Conservation (phyloP, 2,113 vertebrate species). For the Hippolais icterina region DNA sequence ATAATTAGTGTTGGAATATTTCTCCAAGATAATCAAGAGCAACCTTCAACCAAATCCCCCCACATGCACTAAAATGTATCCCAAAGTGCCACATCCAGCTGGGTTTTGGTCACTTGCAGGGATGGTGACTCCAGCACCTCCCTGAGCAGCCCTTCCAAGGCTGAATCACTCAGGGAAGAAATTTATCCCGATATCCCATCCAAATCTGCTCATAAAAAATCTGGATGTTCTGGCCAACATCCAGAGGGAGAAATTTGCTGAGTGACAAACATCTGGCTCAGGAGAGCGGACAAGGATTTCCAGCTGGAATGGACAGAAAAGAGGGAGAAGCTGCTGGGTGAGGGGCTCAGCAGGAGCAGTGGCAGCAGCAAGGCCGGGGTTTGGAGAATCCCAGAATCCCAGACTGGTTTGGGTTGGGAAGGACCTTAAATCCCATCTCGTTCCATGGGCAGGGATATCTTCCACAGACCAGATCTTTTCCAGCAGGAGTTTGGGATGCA, state of each 20-base stretch:
- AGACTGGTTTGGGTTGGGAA: background rate
- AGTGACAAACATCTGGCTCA: background rate
- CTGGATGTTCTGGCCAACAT: background rate
- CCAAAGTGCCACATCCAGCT: background rate
- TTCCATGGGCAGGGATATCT: background rate
- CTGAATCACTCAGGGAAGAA: no score
- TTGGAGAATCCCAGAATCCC: background rate
- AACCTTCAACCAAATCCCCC: background rate
- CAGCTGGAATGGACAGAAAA: constrained; percentile 41
- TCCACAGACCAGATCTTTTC: background rate
- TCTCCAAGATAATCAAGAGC: background rate
- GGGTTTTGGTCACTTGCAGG: background rate
- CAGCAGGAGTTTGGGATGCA: background rate
- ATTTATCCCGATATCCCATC: background rate
- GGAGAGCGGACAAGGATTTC: constrained; percentile 31
- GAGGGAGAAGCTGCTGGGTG: background rate
- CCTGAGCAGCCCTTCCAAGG: background rate
- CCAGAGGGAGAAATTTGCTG: constrained; percentile 7
- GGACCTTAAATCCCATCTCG: rapidly evolving
- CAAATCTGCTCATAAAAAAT: background rate
- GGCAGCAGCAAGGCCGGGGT: background rate
- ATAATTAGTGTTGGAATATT: background rate
- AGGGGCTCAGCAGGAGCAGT: background rate
- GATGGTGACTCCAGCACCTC: background rate
- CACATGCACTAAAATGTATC: rapidly evolving